Conservation (phyloP, 2,113 vertebrate species). For the Aphyosemion australe region DNA sequence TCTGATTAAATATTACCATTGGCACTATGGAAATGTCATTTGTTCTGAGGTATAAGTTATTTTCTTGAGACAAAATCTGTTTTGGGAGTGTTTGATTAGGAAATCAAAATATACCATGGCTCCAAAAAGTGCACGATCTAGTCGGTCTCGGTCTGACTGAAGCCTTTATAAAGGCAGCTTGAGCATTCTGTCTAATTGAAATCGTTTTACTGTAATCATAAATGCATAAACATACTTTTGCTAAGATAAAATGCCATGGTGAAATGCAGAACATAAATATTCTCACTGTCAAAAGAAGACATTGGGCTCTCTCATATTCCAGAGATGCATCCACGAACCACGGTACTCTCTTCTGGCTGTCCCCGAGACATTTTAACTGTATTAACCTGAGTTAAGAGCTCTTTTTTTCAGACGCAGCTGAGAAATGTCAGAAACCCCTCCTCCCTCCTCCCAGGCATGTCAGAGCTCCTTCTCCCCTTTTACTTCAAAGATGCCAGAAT, state of each 20-base stretch:
- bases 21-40: too few species aligned
- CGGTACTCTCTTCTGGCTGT: constrained; percentile 19
- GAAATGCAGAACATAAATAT: constrained; percentile 1
- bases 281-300: background rate
- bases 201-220: background rate
- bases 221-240: background rate
- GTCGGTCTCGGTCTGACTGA: too few species aligned
- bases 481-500: constrained; percentile 62
- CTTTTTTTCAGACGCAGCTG: constrained; percentile 36
- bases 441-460: constrained; percentile 56
- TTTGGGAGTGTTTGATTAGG: too few species aligned
- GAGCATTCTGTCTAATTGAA: background rate
- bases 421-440: constrained; percentile 62
- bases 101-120: too few species aligned
- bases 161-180: background rate
- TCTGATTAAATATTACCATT: too few species aligned
- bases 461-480: constrained; percentile 51
- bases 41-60: too few species aligned
- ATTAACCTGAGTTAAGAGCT: constrained; percentile 55
- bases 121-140: background rate
- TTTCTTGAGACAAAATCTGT: too few species aligned
- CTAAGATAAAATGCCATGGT: background rate
- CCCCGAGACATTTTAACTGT: constrained; percentile 41
- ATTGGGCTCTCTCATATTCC: constrained; percentile 3
- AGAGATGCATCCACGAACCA: constrained; percentile 19